Base-by-base conservation (phyloP, 2,113 vertebrate species). In the Genyomyrus donnyi region DNA sequence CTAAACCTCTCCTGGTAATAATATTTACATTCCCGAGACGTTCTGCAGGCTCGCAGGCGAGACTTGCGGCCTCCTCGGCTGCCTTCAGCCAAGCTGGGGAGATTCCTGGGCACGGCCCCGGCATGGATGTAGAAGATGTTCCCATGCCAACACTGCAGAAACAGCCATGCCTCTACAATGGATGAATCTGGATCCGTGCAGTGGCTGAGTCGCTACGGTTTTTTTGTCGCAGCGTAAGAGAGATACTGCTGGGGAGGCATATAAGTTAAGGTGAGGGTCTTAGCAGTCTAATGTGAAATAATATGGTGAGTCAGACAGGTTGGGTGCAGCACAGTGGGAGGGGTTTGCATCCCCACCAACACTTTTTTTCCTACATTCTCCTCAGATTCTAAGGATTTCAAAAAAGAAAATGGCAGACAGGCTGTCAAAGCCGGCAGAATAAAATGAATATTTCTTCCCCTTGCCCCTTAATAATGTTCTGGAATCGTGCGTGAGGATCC, bases 381-480 rank as follows among this genome's bases (percentile, higher is more conserved):
- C 9, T 39, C 80, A 85, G 89, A 53, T 89, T 62, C 52, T 21
- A 58, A 77, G 87, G 89, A 92, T 90, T 91, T 89, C n/a, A 53
- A 50, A 24, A 46, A 89, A 89, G 89, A 90, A 91, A 92, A 85
- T 87, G 90, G 90, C 45, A 62, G 85, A 58, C 70, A 31, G 89
- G 89, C 89, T 89, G 89, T 90, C 58, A 90, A 80, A 83, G 77
- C 89, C 70, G 5, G 88, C 58, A 27, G 45, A 89, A 52, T 90
- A 90, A 50, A 85, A 91, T 92, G 91, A 91, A 91, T 91, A 91
- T 93, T 92, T 92, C 87, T 90, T 91, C 87, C 87, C 85, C 48
- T 52, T 45, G 91, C 91, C 88, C 90, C 91, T 93, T 92, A 91
- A 92, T 93, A 92, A 91, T 91, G 91, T 91, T 86, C 91, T 70